Conservation (phyloP, 2,888 invertebrate genomes). For the Drosophila niveifrons region DNA sequence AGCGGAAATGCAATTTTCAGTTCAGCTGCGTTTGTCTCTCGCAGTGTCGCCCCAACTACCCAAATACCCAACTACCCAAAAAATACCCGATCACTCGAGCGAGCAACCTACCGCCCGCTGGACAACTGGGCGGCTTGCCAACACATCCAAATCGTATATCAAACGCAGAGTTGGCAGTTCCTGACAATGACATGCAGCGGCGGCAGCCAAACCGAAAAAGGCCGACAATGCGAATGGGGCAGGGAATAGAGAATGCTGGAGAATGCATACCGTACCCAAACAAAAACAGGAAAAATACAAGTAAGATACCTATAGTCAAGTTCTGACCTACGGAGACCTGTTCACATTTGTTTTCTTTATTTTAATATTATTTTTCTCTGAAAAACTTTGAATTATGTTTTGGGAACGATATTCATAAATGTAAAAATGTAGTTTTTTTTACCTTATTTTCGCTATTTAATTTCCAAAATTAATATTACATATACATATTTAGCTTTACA, state of each 20-base stretch:
- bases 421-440: too few species aligned
- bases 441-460: too few species aligned
- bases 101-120: conserved; percentile 21
- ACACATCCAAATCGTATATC: conserved; percentile 80
- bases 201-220: conserved; percentile 59
- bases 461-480: too few species aligned
- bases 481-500: too few species aligned
- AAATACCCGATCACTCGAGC: conserved; percentile 12
- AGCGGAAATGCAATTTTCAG: conserved; percentile 79
- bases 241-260: neutral
- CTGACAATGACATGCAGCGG: conserved; percentile 77
- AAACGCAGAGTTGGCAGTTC: conserved; percentile 77
- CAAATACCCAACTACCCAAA: neutral
- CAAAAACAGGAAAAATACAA: neutral
- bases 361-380: too few species aligned
- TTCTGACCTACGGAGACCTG: neutral
- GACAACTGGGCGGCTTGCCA: conserved; percentile 74
- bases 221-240: conserved; percentile 39
- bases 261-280: conserved; percentile 7
- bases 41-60: conserved; percentile 37
- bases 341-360: neutral
- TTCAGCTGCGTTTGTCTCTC: conserved; percentile 79
- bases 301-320: neutral
- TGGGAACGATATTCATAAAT: too few species aligned
- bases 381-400: too few species aligned